Conservation (phyloP, 2,888 invertebrate genomes). For the Zhuqinia jingwanae region DNA sequence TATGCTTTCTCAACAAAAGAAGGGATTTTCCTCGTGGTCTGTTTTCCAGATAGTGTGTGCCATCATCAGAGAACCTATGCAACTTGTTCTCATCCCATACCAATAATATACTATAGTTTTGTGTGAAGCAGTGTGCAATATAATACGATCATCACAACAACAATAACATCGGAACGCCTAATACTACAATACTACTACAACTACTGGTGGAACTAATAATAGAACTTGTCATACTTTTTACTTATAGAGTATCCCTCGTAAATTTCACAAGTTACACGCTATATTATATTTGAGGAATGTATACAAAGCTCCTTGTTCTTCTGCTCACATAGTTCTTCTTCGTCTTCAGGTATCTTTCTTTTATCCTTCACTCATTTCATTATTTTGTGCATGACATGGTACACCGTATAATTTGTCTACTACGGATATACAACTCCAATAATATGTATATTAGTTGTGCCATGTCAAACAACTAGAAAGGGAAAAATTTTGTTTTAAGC, state of each 20-base stretch:
- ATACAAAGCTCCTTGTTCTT: no score
- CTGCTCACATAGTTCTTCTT: no score
- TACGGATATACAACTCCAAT: not conserved
- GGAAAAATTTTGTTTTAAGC: conserved; percentile 29
- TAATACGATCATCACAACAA: conserved; percentile 17
- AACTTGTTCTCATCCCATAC: not conserved
- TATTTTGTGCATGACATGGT: conserved; percentile 46
- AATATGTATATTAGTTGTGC: not conserved
- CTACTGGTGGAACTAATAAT: conserved; percentile 49
- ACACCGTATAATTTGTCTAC: conserved; percentile 20
- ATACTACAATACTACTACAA: no score
- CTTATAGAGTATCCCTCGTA: not conserved
- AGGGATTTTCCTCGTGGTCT: conserved; percentile 34
- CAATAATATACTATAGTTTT: not conserved
- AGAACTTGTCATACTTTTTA: conserved; percentile 29
- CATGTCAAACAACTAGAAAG: not conserved
- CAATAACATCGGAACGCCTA: not conserved
- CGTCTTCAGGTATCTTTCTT: not conserved
- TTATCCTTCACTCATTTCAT: conserved; percentile 34
- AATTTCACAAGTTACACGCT: not conserved
- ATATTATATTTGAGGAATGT: no score
- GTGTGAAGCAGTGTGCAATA: conserved; percentile 16
- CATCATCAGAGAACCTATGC: not conserved
- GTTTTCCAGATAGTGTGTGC: not conserved
- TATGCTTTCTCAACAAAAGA: not conserved